Percentiles rank a stretch among this genome's conserved stretches.
phyloP scores from a whole-genome alignment of 2,888 invertebrate genomes.

The Suillia variegata region DNA sequence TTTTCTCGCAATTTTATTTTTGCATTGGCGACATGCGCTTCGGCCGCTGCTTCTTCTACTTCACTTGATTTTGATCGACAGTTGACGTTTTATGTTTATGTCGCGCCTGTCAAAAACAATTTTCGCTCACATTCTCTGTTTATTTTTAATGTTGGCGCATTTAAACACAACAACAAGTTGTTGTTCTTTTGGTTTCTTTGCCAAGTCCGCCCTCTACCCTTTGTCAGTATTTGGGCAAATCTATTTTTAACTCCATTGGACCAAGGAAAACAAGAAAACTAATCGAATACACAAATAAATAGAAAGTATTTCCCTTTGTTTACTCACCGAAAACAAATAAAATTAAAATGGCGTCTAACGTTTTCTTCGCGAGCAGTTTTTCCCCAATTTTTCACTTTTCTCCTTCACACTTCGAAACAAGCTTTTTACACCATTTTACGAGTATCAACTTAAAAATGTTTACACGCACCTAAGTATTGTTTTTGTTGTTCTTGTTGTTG shows the following conservation, averaged over 20 bases:
- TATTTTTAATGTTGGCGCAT: slow-evolving; percentile 19
- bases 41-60: no score
- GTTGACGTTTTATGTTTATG: slow-evolving; percentile 56
- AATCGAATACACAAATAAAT: no score
- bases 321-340: slow-evolving; percentile 6
- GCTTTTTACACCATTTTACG: no score
- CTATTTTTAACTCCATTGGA: slow-evolving; percentile 7
- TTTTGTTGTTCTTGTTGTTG: no score
- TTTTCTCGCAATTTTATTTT: slow-evolving; percentile 28
- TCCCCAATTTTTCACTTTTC: background rate
- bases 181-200: slow-evolving; percentile 12
- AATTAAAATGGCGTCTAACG: slow-evolving; percentile 14
- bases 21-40: slow-evolving; percentile 16
- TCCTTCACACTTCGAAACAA: no score
- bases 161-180: slow-evolving; percentile 6
- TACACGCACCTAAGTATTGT: no score
- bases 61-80: slow-evolving; percentile 54
- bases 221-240: background rate
- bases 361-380: background rate
- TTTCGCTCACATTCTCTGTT: no score
- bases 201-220: background rate
- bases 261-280: background rate
- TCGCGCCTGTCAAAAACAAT: slow-evolving; percentile 49
- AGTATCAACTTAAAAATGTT: no score
- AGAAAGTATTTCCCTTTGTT: background rate